Evolutionary conservation across 2,888 invertebrate genomes (phyloP).

Genomic region (Pandemis corylana): DNA sequence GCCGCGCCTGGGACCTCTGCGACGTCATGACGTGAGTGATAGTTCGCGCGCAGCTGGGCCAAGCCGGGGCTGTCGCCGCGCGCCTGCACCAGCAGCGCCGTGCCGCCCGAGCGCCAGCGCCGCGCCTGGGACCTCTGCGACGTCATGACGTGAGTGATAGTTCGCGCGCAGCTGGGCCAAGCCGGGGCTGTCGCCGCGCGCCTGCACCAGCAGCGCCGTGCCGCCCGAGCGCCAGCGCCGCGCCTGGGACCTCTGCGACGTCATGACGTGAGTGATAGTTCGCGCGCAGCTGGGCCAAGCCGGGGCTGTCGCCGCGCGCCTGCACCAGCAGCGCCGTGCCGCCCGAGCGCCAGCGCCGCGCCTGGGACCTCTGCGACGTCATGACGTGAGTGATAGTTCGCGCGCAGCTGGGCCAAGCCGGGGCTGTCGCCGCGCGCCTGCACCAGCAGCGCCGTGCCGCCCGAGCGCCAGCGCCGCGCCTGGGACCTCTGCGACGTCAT

Average conservation of each 20-base stretch:
- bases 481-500: conserved; percentile 88
- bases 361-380: conserved; percentile 88
- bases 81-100: conserved; percentile 69
- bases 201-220: conserved; percentile 66
- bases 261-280: conserved; percentile 90
- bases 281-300: conserved; percentile 90
- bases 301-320: conserved; percentile 71
- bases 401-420: conserved; percentile 89
- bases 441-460: conserved; percentile 1
- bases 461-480: conserved; percentile 84
- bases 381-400: conserved; percentile 91
- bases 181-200: conserved; percentile 72
- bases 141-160: conserved; percentile 87
- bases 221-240: conserved; percentile 77
- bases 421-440: conserved; percentile 81
- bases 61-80: conserved; percentile 76
- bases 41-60: conserved; percentile 92
- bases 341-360: conserved; percentile 81
- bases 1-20: conserved; percentile 88
- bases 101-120: conserved; percentile 73
- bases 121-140: conserved; percentile 89
- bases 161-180: conserved; percentile 92
- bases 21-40: conserved; percentile 87
- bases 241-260: conserved; percentile 88
- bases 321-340: conserved; percentile 64